Base-by-base conservation (phyloP, 2,797 vertebrate species). In the Chelidonichthys spinosus region DNA sequence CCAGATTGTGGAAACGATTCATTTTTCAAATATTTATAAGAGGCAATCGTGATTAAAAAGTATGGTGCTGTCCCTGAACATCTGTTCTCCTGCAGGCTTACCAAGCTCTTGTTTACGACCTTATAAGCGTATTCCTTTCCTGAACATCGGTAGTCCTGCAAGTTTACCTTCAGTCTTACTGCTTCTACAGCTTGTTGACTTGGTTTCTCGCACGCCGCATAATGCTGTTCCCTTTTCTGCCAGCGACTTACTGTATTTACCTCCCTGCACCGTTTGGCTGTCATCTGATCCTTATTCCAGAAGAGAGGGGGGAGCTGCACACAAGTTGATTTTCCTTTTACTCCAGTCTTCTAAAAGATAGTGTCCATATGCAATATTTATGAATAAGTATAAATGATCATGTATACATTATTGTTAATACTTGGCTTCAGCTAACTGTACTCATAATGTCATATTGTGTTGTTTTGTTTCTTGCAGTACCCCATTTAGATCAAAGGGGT, bases 1-100 rank as follows among this genome's bases (percentile, higher is more conserved):
- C 44, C 87, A 89, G 85, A 91, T 81, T 85, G 89, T 79, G 81
- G 69, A 77, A 83, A 80, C 78, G 67, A 88, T 86, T 83, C 50
- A 86, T 88, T 78, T 76, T 86, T 92, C 82, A 90, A 84, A 90
- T 90, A 92, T 91, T 86, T 86, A 89, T 88, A 69, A 86, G 83
- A 90, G 86, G 90, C 85, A 89, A 91, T 90, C 88, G 61, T 75
- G 70, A 74, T 52, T 56, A 62, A 70, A 63, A 33, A 60, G 72
- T 71, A 79, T 46, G 71, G 35, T 5, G 46, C 53, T 25, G 68
- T 81, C 64, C 70, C 71, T 11, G 39, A 88, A 82, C 90, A 88
- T 81, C 87, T 90, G 88, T 76, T 84, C 78, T 68, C 61, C 79
- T 70, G 15, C 69, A 35, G 54, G 68, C 59, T 82, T 60, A 43